A percentile compares a stretch with the other conserved stretches of the same genome.
Evolutionary conservation across 2,888 invertebrate species (phyloP).

Genomic region (Syrista parreyssii): DNA sequence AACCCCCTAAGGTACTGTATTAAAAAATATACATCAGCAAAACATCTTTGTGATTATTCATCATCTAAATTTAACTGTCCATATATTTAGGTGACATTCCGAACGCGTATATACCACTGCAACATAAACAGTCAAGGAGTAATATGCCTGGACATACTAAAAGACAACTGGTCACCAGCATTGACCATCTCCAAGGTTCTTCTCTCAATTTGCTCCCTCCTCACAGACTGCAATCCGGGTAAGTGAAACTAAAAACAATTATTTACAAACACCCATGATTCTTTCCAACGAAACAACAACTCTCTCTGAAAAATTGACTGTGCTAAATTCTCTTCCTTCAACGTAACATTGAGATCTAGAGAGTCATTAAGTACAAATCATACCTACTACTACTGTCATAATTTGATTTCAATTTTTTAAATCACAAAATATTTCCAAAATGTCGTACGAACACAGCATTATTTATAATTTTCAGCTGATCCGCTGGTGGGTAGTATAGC

Average conservation of each 20-base stretch:
- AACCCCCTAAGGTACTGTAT: conserved; percentile 89
- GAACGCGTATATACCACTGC: conserved; percentile 98
- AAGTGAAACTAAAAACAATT: conserved; percentile 48
- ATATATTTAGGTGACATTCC: conserved; percentile 80
- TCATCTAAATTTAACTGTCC: background rate
- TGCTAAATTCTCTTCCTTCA: background rate
- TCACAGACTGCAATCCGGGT: conserved; percentile 99
- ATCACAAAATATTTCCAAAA: background rate
- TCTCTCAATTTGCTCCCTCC: conserved; percentile 95
- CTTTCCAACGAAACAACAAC: conserved; percentile 22
- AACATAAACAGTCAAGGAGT: conserved; percentile 99
- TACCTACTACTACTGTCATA: background rate
- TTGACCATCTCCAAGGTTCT: conserved; percentile 98
- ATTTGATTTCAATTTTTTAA: background rate
- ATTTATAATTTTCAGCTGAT: conserved; percentile 76
- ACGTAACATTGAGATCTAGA: background rate
- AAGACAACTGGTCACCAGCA: conserved; percentile 99
- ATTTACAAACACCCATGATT: background rate
- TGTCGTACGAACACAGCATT: background rate
- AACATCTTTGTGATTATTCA: background rate
- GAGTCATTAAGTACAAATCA: no score
- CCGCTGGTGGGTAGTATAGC: conserved; percentile 98
- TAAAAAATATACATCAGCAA: background rate
- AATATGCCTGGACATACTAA: conserved; percentile 96
- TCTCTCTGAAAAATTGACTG: conserved; percentile 2